Evolutionary conservation across 2,888 invertebrate genomes (phyloP).

Genomic region (Uloborus plumipes): DNA sequence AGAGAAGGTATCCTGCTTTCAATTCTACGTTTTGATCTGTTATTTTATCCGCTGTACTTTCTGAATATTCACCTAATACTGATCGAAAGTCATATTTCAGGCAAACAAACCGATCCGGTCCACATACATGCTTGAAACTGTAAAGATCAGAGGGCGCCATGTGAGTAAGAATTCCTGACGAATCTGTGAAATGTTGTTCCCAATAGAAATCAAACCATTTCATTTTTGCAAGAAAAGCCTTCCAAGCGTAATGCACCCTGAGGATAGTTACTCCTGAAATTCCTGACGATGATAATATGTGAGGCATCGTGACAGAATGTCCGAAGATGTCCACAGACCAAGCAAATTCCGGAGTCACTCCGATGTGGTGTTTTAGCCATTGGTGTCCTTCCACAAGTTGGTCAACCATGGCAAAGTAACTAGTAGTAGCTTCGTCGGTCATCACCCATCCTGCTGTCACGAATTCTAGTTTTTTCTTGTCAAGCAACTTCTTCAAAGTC

Average conservation of each 20-base stretch:
- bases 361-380: conserved; percentile 87
- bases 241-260: conserved; percentile 95
- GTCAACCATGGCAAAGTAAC: conserved; percentile 89
- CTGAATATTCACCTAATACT: conserved; percentile 83
- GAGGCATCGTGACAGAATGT: conserved; percentile 93
- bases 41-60: conserved; percentile 87
- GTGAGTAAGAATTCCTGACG: conserved; percentile 82
- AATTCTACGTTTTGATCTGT: conserved; percentile 86
- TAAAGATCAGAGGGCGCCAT: conserved; percentile 97
- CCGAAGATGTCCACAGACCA: conserved; percentile 99
- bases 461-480: conserved; percentile 88
- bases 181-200: conserved; percentile 83
- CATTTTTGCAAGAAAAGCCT: conserved; percentile 84
- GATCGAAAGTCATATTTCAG: conserved; percentile 72
- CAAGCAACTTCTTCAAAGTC: conserved; percentile 80
- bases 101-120: conserved; percentile 85
- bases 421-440: conserved; percentile 94
- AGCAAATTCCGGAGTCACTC: conserved; percentile 80
- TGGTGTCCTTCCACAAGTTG: conserved; percentile 93
- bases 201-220: conserved; percentile 90
- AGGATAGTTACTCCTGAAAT: conserved; percentile 90
- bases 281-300: conserved; percentile 85
- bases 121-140: conserved; percentile 95
- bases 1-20: conserved; percentile 86
- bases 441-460: conserved; percentile 96